phyloP scores from a whole-genome alignment of 2,888 invertebrate genomes.

The Elysia crispata region DNA sequence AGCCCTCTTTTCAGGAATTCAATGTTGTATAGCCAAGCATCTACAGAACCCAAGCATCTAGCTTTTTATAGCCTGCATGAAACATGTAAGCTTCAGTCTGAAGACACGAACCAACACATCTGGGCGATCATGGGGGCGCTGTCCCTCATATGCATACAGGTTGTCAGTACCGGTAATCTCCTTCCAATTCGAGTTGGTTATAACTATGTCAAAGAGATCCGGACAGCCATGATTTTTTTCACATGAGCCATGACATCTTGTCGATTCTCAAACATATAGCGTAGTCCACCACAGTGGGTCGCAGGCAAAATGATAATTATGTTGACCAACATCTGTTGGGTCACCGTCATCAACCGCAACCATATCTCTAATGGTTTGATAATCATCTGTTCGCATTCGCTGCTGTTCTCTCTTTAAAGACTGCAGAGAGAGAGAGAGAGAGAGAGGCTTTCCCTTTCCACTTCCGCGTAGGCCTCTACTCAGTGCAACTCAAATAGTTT shows the following conservation, averaged over 20 bases:
- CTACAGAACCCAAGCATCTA: not conserved
- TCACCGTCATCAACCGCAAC: slow-evolving; percentile 54
- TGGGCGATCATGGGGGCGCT: slow-evolving; percentile 19
- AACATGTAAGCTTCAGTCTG: not conserved
- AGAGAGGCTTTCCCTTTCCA: slow-evolving; percentile 53
- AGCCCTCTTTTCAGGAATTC: slow-evolving; percentile 5
- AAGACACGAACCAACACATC: slow-evolving; percentile 14
- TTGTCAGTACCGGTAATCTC: slow-evolving; percentile 46
- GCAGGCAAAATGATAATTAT: slow-evolving; percentile 64
- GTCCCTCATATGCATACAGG: no score
- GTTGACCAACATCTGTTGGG: slow-evolving; percentile 49
- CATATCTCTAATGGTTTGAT: slow-evolving; percentile 63
- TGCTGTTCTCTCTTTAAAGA: slow-evolving; percentile 40
- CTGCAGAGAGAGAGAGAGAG: no score
- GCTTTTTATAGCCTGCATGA: slow-evolving; percentile 74
- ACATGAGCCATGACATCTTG: slow-evolving; percentile 78
- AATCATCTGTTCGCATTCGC: slow-evolving; percentile 51
- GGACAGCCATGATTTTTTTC: slow-evolving; percentile 76
- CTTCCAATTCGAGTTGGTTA: slow-evolving; percentile 51
- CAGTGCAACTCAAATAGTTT: slow-evolving; percentile 14
- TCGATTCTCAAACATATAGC: slow-evolving; percentile 74
- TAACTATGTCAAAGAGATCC: slow-evolving; percentile 72
- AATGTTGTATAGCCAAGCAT: not conserved
- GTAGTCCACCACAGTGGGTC: slow-evolving; percentile 69
- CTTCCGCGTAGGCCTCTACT: slow-evolving; percentile 51